These are phyloP conservation scores for Montifringilla adamsi DNA, from an alignment of 2,113 vertebrate genomes.

Conservation along the genomic window DNA sequence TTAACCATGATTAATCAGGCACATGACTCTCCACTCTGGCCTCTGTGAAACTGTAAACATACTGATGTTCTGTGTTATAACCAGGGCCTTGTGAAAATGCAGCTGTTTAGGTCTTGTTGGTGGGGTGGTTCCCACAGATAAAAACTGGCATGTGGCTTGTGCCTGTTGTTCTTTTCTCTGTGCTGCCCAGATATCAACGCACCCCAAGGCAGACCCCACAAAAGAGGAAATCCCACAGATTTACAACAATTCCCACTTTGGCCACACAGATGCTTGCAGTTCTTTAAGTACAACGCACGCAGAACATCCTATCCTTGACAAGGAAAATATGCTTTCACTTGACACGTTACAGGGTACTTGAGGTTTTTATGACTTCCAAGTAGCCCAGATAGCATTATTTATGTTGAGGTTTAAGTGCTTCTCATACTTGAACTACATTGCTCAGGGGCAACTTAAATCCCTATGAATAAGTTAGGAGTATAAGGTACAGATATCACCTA, in stretches of 20 bases:
- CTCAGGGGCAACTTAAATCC: not conserved
- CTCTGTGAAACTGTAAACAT: not conserved
- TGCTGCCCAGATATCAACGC: not conserved
- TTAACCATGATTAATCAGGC: conserved; percentile 8
- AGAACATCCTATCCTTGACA: not conserved
- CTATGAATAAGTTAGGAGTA: no score
- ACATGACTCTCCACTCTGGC: not conserved
- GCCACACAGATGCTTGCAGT: not conserved
- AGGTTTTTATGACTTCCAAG: not conserved
- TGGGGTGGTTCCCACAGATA: fast-evolving
- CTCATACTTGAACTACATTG: not conserved
- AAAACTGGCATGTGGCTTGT: not conserved
- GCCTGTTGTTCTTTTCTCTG: not conserved
- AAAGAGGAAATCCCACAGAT: not conserved
- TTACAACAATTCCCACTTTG: not conserved
- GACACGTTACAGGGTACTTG: not conserved
- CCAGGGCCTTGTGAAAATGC: not conserved
- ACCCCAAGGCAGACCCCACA: fast-evolving
- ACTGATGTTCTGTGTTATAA: not conserved
- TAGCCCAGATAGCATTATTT: not conserved
- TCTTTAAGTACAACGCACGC: not conserved
- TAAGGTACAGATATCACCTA: no score
- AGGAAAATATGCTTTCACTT: not conserved
- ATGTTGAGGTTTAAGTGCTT: not conserved
- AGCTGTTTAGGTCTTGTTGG: not conserved